Evolutionary conservation across 2,113 vertebrate species (phyloP), one percentile per base, ranked within the genome.

Genomic region (Spea multiplicata): DNA sequence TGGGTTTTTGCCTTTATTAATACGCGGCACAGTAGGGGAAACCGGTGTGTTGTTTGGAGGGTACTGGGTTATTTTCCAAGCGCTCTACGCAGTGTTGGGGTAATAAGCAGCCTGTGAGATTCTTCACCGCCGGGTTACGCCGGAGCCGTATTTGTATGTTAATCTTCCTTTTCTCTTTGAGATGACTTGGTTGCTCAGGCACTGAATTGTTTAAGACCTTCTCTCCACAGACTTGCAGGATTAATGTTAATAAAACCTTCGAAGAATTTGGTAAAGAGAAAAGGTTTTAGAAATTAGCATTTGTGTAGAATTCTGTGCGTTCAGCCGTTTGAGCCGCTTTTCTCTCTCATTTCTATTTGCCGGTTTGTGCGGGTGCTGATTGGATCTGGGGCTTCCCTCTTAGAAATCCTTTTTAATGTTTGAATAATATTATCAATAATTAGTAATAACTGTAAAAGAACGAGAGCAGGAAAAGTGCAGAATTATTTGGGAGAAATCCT

Each of bases 221-320:
- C 17, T 64, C 61, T 9, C 61, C 61, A 17, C 61, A 30, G 61
- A 64, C 30, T 64, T 64, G 61, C n/a, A 64, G 17, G 61, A 30
- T 64, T 30, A 64, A 64, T 30, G 61, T 64, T 64, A 17, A 64
- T 17, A 64, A 64, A 64, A 64, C 61, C 5, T 64, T 64, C n/a
- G n/a, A 64, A 64, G 61, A 64, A 64, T 17, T 64, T 64, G 61
- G 61, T 53, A 30, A 64, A 64, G n/a, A 17, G 61, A 64, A 64
- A 30, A 64, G 61, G n/a, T 64, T 59, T 64, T 30, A 64, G 61
- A 64, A 64, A 64, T 64, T 64, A 64, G 61, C 61, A 64, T 64
- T 64, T 64, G n/a, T 64, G 6, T 64, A 64, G 61, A 14, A 13
- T 64, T 64, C n/a, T 30, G 61, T 16, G 6, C 17, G 30, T 16